These are phyloP conservation scores for Rhinella marina DNA, from an alignment of 2,797 vertebrate species.

Conservation along the genomic window DNA sequence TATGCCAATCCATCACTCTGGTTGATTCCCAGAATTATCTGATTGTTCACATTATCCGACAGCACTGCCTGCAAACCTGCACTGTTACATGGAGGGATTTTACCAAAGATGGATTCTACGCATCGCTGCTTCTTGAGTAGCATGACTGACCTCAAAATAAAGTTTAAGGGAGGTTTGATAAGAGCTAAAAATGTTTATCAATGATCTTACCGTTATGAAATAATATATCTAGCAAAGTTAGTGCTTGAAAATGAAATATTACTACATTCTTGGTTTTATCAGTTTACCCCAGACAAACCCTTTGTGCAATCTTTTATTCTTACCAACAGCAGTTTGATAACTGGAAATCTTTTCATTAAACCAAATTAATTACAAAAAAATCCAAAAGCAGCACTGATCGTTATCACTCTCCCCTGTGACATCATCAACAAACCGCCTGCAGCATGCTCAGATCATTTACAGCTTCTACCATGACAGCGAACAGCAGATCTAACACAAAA, in stretches of 20 bases:
- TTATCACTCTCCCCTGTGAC: slow-evolving; percentile 8
- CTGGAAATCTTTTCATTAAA: slow-evolving; percentile 21
- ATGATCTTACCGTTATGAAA: neutral
- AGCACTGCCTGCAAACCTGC: neutral
- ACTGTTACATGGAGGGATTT: too few relatives aligned
- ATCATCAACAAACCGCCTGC: slow-evolving; percentile 1
- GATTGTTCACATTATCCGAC: too few relatives aligned
- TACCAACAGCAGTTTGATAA: slow-evolving; percentile 10
- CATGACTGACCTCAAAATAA: neutral
- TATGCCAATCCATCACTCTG: neutral
- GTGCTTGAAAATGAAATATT: neutral
- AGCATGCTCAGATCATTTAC: neutral
- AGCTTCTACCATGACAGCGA: neutral
- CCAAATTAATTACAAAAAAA: slow-evolving; percentile 24
- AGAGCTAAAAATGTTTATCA: neutral
- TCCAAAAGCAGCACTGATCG: neutral
- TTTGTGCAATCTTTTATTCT: neutral
- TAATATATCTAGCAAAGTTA: neutral
- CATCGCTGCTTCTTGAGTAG: neutral
- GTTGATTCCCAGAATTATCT: neutral
- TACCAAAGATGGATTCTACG: neutral
- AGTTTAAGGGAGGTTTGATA: neutral
- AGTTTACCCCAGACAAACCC: neutral
- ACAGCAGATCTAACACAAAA: neutral
- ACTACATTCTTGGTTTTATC: neutral